Evolutionary conservation across 92 coral and sea anemone genomes (phyloP).

Genomic region (Phenganax subtilis): DNA sequence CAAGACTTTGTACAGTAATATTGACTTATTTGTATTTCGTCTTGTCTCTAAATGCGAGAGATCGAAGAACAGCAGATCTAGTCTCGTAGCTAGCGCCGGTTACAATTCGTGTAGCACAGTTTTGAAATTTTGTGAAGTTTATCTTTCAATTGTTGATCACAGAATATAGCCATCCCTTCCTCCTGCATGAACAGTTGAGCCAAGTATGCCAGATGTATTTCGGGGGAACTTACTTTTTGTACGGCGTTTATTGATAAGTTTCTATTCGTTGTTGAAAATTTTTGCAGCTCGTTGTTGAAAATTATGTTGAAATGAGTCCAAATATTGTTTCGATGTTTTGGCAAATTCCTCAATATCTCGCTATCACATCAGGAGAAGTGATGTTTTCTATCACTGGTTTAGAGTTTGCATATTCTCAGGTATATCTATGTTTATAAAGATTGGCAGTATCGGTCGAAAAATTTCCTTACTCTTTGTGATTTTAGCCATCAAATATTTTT

Average conservation of each 20-base stretch:
- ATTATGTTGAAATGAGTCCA: slow-evolving; percentile 67
- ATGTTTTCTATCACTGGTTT: slow-evolving; percentile 94
- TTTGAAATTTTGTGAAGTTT: too few species aligned
- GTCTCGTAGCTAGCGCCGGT: too few species aligned
- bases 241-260: not conserved
- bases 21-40: too few species aligned
- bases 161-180: too few species aligned
- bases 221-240: too few species aligned
- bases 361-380: slow-evolving; percentile 85
- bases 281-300: slow-evolving; percentile 61
- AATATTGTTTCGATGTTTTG: slow-evolving; percentile 81
- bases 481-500: too few species aligned
- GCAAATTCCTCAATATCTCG: slow-evolving; percentile 92
- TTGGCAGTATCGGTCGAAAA: not conserved
- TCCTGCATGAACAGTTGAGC: too few species aligned
- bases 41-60: too few species aligned
- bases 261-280: not conserved
- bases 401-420: slow-evolving; percentile 98
- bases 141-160: too few species aligned
- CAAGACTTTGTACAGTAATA: too few species aligned
- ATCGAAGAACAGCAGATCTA: too few species aligned
- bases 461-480: not conserved
- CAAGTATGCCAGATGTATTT: not conserved
- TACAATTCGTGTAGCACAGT: too few species aligned
- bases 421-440: slow-evolving; percentile 13